Evolutionary conservation across 2,888 invertebrate species (phyloP).

Genomic region (Cheilosia soror): DNA sequence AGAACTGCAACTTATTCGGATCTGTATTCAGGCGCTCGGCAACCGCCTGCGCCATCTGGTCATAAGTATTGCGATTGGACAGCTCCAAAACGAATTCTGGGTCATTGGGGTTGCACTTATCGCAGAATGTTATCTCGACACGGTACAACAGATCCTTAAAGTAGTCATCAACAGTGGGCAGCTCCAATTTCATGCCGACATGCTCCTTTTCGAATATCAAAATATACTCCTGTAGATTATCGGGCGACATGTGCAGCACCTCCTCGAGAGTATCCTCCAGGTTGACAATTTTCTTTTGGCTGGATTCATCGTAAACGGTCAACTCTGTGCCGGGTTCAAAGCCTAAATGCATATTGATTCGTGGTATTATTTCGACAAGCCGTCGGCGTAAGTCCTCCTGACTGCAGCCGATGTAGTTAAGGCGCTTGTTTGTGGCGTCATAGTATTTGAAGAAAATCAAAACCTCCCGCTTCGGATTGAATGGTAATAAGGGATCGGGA

Average conservation of each 20-base stretch:
- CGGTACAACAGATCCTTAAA: constrained; percentile 94
- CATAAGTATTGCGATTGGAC: constrained; percentile 96
- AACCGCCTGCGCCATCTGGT: constrained; percentile 96
- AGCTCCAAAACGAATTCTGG: constrained; percentile 93
- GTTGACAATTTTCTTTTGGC: constrained; percentile 81
- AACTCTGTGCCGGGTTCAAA: constrained; percentile 94
- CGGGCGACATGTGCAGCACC: constrained; percentile 84
- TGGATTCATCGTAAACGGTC: constrained; percentile 92
- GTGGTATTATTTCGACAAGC: constrained; percentile 93
- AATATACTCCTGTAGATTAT: constrained; percentile 98
- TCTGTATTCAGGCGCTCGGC: constrained; percentile 96
- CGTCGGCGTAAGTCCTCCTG: constrained; percentile 92
- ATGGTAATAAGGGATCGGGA: constrained; percentile 90
- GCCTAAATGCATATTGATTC: constrained; percentile 94
- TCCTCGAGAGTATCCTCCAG: constrained; percentile 91
- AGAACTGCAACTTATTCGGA: constrained; percentile 97
- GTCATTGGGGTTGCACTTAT: constrained; percentile 96
- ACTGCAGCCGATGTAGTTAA: constrained; percentile 98
- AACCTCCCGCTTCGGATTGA: constrained; percentile 94
- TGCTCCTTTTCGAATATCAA: constrained; percentile 98
- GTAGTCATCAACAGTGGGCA: constrained; percentile 97
- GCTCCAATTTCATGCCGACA: constrained; percentile 90
- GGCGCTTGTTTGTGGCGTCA: constrained; percentile 95
- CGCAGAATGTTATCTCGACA: constrained; percentile 97
- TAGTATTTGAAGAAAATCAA: constrained; percentile 87